These are phyloP conservation scores for Cyphomyrus discorhynchus DNA, from an alignment of 2,113 vertebrate genomes.

Conservation along the genomic window DNA sequence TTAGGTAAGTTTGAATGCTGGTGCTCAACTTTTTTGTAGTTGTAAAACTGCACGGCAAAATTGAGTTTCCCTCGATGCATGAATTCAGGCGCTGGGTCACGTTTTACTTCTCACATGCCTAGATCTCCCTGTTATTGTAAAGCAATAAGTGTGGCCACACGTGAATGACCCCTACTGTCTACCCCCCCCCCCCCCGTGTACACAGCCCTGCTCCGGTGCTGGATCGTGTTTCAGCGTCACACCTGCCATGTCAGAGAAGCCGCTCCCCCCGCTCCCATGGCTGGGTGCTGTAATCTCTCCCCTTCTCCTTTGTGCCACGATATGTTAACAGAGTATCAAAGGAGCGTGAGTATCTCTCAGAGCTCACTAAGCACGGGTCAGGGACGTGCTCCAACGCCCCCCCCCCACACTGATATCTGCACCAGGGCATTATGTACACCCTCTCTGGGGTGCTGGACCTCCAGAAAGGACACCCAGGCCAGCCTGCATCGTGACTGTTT, in stretches of 20 bases:
- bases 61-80: not conserved
- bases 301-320: slow-evolving; percentile 47
- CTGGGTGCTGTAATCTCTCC: slow-evolving; percentile 57
- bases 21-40: not conserved
- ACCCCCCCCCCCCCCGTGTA: not conserved
- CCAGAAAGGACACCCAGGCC: not conserved
- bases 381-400: not conserved
- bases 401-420: not conserved
- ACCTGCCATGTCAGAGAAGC: slow-evolving; percentile 56
- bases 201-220: not conserved
- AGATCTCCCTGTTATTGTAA: not conserved
- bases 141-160: not conserved
- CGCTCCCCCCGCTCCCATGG: slow-evolving; percentile 48
- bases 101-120: not conserved
- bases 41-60: not conserved
- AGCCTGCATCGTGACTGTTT: not conserved
- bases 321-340: slow-evolving; percentile 59
- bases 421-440: not conserved
- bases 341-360: slow-evolving; percentile 41
- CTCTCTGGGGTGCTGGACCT: not conserved
- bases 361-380: slow-evolving; percentile 40
- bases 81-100: not conserved
- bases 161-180: not conserved
- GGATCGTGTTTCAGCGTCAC: slow-evolving; percentile 55
- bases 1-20: not conserved